phyloP scores from a whole-genome alignment of 2,113 vertebrate species.

The Pungitius pungitius region DNA sequence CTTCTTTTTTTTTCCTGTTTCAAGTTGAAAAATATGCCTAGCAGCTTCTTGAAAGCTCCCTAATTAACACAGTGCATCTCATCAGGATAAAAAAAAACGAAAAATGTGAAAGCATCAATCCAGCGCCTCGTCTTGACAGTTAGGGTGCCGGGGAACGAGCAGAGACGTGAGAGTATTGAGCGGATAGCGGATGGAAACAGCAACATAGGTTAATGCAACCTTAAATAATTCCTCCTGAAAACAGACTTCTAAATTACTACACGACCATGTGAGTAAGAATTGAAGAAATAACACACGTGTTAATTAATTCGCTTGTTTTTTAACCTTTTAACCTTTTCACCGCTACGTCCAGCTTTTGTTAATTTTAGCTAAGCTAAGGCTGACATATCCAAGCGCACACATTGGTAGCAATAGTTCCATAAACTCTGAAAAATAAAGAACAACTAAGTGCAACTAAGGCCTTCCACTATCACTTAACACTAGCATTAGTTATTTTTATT shows the following conservation, averaged over 20 bases:
- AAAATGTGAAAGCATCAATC: not conserved
- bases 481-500: not conserved
- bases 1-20: too few relatives aligned
- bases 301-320: not conserved
- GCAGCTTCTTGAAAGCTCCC: not conserved
- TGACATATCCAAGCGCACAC: not conserved
- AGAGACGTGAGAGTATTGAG: not conserved
- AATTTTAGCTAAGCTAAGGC: not conserved
- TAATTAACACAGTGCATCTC: constrained; percentile 16
- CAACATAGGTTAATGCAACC: not conserved
- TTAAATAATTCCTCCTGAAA: not conserved
- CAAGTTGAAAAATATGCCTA: constrained; percentile 3
- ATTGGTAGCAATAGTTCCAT: not conserved
- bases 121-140: not conserved
- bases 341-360: too few relatives aligned
- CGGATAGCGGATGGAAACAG: not conserved
- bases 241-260: too few relatives aligned
- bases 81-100: not conserved
- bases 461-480: not conserved
- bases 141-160: not conserved
- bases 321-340: not conserved
- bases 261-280: not conserved
- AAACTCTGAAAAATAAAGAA: not conserved
- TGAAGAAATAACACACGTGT: not conserved
- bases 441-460: not conserved